A percentile compares a stretch with the other conserved stretches of the same genome.
Evolutionary conservation across 2,888 invertebrate species (phyloP).

Genomic region (Sarcophaga subvicina): DNA sequence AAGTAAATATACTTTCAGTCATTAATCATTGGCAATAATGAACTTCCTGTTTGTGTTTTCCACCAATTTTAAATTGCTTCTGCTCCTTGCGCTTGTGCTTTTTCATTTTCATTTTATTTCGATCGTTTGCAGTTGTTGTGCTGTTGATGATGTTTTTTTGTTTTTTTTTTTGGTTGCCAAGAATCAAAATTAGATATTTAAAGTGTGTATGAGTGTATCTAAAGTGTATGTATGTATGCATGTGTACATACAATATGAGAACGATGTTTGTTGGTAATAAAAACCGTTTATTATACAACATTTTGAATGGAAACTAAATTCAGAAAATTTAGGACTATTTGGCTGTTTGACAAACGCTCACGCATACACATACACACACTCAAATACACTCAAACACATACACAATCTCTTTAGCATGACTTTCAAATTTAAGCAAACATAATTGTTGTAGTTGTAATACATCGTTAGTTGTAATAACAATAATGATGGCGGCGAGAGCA

Average conservation of each 20-base stretch:
- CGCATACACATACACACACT: neutral
- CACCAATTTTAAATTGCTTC: slow-evolving; percentile 69
- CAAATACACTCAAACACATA: neutral
- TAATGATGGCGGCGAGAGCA: neutral
- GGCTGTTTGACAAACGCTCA: neutral
- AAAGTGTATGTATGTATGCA: slow-evolving; percentile 6
- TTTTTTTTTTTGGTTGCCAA: slow-evolving; percentile 50
- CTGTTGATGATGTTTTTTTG: neutral
- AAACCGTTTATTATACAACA: slow-evolving; percentile 42
- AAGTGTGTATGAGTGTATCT: slow-evolving; percentile 10
- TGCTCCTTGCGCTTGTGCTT: slow-evolving; percentile 19
- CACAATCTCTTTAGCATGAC: neutral
- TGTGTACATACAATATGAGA: neutral
- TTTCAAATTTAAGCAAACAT: neutral
- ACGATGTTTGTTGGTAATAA: slow-evolving; percentile 49
- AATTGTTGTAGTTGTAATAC: neutral
- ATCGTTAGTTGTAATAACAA: neutral
- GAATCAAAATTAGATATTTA: slow-evolving; percentile 48
- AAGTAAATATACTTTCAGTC: slow-evolving; percentile 71
- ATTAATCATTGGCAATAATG: slow-evolving; percentile 81
- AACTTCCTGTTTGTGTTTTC: slow-evolving; percentile 77
- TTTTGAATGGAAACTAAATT: slow-evolving; percentile 16
- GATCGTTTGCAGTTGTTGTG: slow-evolving; percentile 33
- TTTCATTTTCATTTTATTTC: slow-evolving; percentile 20
- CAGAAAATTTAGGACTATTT: neutral